Evolutionary conservation across 2,797 vertebrate species (phyloP), one percentile per base, ranked within the genome.

Genomic region (Poecilia wingei): DNA sequence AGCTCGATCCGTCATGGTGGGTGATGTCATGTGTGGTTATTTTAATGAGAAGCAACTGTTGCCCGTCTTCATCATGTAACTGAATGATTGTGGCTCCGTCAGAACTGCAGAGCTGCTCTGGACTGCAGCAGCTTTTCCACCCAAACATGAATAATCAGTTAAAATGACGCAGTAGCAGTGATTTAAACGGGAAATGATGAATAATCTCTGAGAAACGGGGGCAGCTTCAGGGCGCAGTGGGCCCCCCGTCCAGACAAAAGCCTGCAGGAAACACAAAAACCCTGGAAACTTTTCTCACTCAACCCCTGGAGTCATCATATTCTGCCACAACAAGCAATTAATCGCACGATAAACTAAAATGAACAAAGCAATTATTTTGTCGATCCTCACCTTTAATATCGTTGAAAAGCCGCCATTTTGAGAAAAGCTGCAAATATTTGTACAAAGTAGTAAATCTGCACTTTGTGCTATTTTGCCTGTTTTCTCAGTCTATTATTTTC

Each of bases 191-290:
- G 36, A 70, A 47, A 18, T 8, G 4, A 33, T 74, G 49, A 51
- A 51, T 51, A 51, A 51, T 51, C 47, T 49, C 18, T 22, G 20
- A 43, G 47, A 78, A 70, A 45, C 18, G n/a, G 45, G 33, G 59
- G 53, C 64, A 61, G 46, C 18, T 75, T 59, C 43, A 9, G 36
- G 78, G 31, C n/a, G 45, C 72, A 8, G 59, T 45, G 57, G 61
- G 59, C 28, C 45, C 72, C 77, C 39, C 70, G 3, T 22, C 72
- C 41, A 75, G 41, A 75, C 78, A 70, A 74, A 51, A 31, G 57
- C 64, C 33, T 57, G 9, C 22, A 79, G 43, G 43, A 39, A 57
- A 68, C 45, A 28, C 76, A n/a, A 22, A 31, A 41, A 14, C 39
- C 39, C 14, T 25, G 16, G 31, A 46, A 39, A 72, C 41, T 43